Base-by-base conservation (phyloP, 2,797 vertebrate species). In the Mallotus villosus region DNA sequence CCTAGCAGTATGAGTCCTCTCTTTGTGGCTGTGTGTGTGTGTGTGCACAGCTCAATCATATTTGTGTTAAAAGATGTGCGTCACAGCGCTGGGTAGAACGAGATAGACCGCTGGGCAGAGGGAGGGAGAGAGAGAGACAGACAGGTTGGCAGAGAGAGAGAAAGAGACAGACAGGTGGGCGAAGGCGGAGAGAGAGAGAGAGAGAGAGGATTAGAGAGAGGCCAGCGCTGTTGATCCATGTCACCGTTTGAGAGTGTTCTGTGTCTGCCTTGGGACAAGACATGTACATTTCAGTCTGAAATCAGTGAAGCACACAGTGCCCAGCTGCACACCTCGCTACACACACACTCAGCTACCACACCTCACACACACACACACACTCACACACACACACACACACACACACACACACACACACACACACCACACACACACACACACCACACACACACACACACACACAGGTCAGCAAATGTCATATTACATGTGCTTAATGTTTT, bases 341-440 rank as follows among this genome's bases (percentile, higher is more conserved):
- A n/a, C 34, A n/a, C 21, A 37, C 4, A 19, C 21, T 6, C 6
- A 64, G 2, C 5, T 2, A 37, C 29, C 62, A 41, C 32, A 37
- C 62, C 62, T 21, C 34, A 65, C 34, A 65, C 29, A 64, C 29
- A 37, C 14, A 37, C 62, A 41, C 32, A 37, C 62, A n/a, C 62
- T 21, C 34, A 65, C 34, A 65, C 29, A 64, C 63, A 64, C 63
- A 41, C 63, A 41, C 63, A 64, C 17, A 41, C 63, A 64, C 63
- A 64, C 63, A 21, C 32, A 22, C 32, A 37, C 34, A 22, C 17
- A n/a, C 19, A 21, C 16, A 49, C 53, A 37, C 53, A 32, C 67
- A 57, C 49, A 68, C 53, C 63, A 64, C 63, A 41, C 63, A 41
- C 63, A 64, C 17, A 41, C 63, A 64, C 63, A 64, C 63, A 21